Evolutionary conservation across 1,140 invertebrate genomes (phyloP).

Genomic region (Micrasema longulum): DNA sequence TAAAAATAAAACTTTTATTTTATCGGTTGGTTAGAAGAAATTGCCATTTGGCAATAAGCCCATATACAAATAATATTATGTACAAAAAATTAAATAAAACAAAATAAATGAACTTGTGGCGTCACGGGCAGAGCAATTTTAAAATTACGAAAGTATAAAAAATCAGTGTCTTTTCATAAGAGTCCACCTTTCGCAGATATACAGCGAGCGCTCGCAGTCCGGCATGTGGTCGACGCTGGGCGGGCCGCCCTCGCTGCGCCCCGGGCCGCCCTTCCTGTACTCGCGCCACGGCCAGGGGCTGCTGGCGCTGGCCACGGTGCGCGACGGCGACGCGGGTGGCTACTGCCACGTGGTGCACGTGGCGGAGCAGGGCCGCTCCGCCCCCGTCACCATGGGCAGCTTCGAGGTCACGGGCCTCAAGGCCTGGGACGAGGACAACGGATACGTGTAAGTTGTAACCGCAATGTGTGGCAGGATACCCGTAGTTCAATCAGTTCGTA

Average conservation of each 20-base stretch:
- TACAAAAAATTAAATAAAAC: too few relatives aligned
- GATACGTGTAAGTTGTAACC: conserved; percentile 74
- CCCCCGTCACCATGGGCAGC: conserved; percentile 72
- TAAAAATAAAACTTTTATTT: too few relatives aligned
- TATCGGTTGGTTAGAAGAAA: too few relatives aligned
- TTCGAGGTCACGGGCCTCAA: conserved; percentile 77
- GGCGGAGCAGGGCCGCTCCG: conserved; percentile 54
- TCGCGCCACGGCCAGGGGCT: conserved; percentile 64
- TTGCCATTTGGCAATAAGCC: too few relatives aligned
- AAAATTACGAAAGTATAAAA: too few relatives aligned
- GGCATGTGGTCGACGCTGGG: conserved; percentile 53
- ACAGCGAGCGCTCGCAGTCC: conserved; percentile 56
- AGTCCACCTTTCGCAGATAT: too few relatives aligned
- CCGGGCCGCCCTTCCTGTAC: conserved; percentile 62
- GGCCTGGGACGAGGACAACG: conserved; percentile 74
- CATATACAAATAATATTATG: too few relatives aligned
- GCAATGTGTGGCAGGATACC: too few relatives aligned
- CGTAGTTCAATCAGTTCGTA: too few relatives aligned
- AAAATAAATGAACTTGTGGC: too few relatives aligned
- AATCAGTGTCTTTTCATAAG: too few relatives aligned
- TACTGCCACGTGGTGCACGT: conserved; percentile 64
- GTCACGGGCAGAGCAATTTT: too few relatives aligned
- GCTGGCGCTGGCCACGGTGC: conserved; percentile 70
- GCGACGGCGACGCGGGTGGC: conserved; percentile 69
- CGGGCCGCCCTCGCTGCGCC: conserved; percentile 62